Base-by-base conservation (phyloP, 2,888 invertebrate species). In the Xestia sexstrigata region DNA sequence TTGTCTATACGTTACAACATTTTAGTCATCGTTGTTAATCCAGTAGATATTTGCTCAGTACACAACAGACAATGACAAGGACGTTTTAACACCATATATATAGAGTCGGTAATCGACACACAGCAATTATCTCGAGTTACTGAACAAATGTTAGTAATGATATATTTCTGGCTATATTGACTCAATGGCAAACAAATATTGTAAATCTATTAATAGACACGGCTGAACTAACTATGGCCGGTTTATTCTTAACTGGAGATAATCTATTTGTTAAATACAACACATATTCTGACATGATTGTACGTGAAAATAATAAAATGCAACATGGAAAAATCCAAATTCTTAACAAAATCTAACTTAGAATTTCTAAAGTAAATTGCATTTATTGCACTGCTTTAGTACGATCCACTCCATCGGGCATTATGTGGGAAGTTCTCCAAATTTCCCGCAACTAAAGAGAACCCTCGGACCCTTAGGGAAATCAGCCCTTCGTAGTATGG, bases 401-500 rank as follows among this genome's bases (percentile, higher is more conserved):
- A 45, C n/a, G n/a, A 60, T 26, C 39, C 23, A 42, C 39, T 62
- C 26, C 60, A 79, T 70, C 23, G 13, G 39, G 17, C 78, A 67
- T 47, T 66, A 47, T 80, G 69, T 60, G 60, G 52, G 70, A 82
- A 42, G 52, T 69, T 80, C 81, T 68, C 47, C 20, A 60, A 55
- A 55, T 58, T 35, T 30, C 60, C 60, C 69, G 69, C 76, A 66
- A 85, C 49, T 80, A 67, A 45, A 30, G 58, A 72, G 23, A 70
- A 45, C 66, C 68, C 69, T 60, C 17, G 35, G 55, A 70, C 30
- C 82, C 85, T 81, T 52, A 47, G 82, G 82, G 82, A 82, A 82
- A 82, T 82, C 82, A 82, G 85, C 47, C 76, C 62, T 81, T 76
- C 58, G 62, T n/a, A n/a, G 70, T 65, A 81, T 76, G 81, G 69